phyloP scores from a whole-genome alignment of 2,797 vertebrate genomes.

The Ptychadena robeensis region DNA sequence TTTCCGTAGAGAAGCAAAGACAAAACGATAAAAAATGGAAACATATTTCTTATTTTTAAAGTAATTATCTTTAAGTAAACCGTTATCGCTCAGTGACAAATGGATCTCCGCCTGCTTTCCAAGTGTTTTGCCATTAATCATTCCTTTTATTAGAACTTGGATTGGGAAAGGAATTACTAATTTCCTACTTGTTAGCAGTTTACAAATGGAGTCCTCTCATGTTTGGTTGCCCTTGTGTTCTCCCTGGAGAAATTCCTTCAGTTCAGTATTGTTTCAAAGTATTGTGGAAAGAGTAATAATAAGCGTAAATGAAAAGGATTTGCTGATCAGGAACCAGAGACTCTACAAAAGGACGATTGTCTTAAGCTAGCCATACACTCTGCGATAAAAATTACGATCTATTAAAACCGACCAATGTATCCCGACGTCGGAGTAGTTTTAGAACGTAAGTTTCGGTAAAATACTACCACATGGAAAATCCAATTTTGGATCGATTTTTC shows the following conservation, averaged over 20 bases:
- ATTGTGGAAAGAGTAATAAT: neutral
- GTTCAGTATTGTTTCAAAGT: constrained; percentile 2
- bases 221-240: constrained; percentile 40
- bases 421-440: no score
- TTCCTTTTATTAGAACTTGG: constrained; percentile 60
- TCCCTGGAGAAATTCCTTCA: constrained; percentile 28
- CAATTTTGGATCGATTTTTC: no score
- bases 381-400: no score
- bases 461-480: no score
- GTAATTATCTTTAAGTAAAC: constrained; percentile 54
- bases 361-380: no score
- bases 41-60: constrained; percentile 45
- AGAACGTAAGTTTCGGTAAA: no score
- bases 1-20: neutral
- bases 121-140: constrained; percentile 50
- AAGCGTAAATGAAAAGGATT: neutral
- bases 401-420: no score
- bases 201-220: constrained; percentile 38
- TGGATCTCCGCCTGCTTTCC: constrained; percentile 46
- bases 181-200: constrained; percentile 54
- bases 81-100: constrained; percentile 56
- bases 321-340: neutral
- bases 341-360: neutral
- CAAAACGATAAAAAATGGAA: constrained; percentile 21
- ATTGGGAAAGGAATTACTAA: constrained; percentile 41